Evolutionary conservation across 2,888 invertebrate species (phyloP), one percentile per base, ranked within the genome.

Genomic region (Thera britannica): DNA sequence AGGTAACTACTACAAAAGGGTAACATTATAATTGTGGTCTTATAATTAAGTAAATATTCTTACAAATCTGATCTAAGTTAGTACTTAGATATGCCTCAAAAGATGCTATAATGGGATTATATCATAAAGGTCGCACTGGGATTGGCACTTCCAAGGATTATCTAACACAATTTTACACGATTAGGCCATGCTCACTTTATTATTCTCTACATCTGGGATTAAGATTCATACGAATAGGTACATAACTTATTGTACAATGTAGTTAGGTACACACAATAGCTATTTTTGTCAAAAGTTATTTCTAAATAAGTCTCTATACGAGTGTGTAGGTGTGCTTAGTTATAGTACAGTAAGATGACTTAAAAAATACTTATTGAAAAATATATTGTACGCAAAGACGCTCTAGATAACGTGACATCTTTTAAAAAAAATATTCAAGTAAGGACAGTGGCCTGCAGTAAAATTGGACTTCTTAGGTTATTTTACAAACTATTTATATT

Each of bases 1-100:
- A 23, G 23, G 23, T 23, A 63, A 63, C 60, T 56, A 36, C 57
- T 70, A 65, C 49, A 65, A 44, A 52, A 36, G 51, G 62, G 56
- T 55, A 34, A 23, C n/a, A 55, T 63, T 54, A 36, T 56, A n/a
- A n/a, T n/a, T n/a, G n/a, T n/a, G n/a, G n/a, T n/a, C n/a, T n/a
- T n/a, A n/a, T n/a, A 51, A 7, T 59, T 23, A 49, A 61, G 36
- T 46, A 2, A 46, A 9, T 8, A 7, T 46, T 46, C 2, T 8
- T 46, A 9, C 9, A 46, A 8, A 9, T 46, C 44, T 9, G 9
- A 46, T 46, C 9, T 46, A 46, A 46, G 7, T 41, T 41, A 41
- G 5, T 41, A 41, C 7, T 41, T 41, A 41, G 41, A 41, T 41
- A 41, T 41, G 41, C 41, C 41, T 41, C 41, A 41, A 41, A 57